Evolutionary conservation across 2,113 vertebrate species (phyloP).

Genomic region (Turdus rufiventris): DNA sequence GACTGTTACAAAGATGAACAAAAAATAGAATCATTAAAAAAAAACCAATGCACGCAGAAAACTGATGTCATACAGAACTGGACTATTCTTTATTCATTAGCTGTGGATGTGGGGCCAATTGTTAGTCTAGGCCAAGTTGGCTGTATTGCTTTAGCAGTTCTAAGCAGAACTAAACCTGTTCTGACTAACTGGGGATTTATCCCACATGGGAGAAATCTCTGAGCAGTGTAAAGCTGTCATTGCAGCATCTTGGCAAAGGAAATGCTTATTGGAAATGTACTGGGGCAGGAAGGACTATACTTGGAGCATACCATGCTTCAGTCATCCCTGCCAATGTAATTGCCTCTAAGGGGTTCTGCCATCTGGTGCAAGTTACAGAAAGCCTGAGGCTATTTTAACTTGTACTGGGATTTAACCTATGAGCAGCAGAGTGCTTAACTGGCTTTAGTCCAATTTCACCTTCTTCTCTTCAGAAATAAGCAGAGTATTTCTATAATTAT

Average conservation of each 20-base stretch:
- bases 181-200: slow-evolving; percentile 7
- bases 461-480: background rate
- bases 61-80: background rate
- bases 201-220: background rate
- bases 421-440: background rate
- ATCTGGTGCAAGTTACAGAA: slow-evolving; percentile 53
- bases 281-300: slow-evolving; percentile 17
- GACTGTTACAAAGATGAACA: background rate
- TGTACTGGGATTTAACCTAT: background rate
- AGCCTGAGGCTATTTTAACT: slow-evolving; percentile 34
- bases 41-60: background rate
- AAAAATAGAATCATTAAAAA: background rate
- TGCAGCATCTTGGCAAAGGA: slow-evolving; percentile 14
- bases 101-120: background rate
- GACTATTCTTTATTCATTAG: slow-evolving; percentile 1
- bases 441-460: slow-evolving; percentile 2
- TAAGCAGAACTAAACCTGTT: slow-evolving; percentile 15
- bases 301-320: slow-evolving; percentile 8
- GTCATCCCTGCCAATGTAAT: slow-evolving; percentile 22
- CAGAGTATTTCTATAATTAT: background rate
- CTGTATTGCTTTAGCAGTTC: background rate
- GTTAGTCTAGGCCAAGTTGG: background rate
- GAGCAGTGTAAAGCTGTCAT: slow-evolving; percentile 4
- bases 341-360: slow-evolving; percentile 37
- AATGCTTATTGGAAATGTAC: slow-evolving; percentile 11